Evolutionary conservation across 1,140 invertebrate species (phyloP).

Genomic region (Brachionus asplanchnoidis): DNA sequence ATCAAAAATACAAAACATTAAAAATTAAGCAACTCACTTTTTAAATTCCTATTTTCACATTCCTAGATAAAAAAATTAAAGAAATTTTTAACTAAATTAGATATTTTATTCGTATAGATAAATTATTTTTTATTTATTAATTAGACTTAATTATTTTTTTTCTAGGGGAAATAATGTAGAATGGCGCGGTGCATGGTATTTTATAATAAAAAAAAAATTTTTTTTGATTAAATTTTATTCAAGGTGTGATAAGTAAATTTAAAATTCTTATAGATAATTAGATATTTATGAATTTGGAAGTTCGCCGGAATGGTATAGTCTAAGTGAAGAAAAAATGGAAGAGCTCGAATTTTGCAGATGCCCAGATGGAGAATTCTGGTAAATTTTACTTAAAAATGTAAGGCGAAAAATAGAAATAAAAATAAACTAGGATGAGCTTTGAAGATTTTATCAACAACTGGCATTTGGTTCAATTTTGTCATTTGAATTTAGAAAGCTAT

Average conservation of each 20-base stretch:
- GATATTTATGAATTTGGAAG: neutral
- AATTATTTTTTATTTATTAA: too few species aligned
- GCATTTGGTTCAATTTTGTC: constrained; percentile 37
- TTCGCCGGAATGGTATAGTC: constrained; percentile 70
- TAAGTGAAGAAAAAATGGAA: constrained; percentile 79
- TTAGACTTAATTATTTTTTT: neutral
- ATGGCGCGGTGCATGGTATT: constrained; percentile 73
- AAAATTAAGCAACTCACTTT: too few species aligned
- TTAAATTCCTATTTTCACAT: too few species aligned
- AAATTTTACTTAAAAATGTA: neutral
- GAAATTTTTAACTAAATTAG: too few species aligned
- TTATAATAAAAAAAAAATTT: neutral
- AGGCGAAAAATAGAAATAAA: neutral
- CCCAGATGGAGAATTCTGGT: constrained; percentile 42
- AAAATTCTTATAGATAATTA: neutral
- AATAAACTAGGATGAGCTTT: constrained; percentile 27
- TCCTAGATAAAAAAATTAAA: too few species aligned
- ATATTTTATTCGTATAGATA: too few species aligned
- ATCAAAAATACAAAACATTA: too few species aligned
- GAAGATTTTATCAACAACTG: constrained; percentile 34
- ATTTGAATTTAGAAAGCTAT: constrained; percentile 38
- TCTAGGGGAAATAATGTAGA: constrained; percentile 83
- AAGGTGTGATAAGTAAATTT: constrained; percentile 33
- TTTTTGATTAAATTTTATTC: neutral
- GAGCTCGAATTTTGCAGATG: constrained; percentile 64